These are phyloP conservation scores for Nesoenas mayeri DNA, from an alignment of 2,113 vertebrate genomes.

Conservation along the genomic window DNA sequence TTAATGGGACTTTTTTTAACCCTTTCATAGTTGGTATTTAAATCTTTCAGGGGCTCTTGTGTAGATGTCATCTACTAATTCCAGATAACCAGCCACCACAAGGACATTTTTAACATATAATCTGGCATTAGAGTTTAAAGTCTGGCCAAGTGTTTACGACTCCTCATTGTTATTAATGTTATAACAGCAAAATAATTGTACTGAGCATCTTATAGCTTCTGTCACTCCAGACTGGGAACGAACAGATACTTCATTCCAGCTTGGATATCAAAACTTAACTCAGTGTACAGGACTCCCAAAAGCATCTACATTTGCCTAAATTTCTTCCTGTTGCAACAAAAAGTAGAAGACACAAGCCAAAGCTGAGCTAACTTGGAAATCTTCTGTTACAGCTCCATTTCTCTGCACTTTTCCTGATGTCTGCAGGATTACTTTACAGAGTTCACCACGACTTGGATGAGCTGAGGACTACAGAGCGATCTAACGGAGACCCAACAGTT, in stretches of 20 bases:
- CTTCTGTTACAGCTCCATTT: background rate
- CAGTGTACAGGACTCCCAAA: background rate
- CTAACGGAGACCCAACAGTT: background rate
- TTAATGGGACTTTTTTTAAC: conserved; percentile 41
- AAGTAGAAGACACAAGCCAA: background rate
- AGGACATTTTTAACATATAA: background rate
- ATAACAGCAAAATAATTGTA: background rate
- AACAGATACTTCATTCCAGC: background rate
- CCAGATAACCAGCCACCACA: background rate
- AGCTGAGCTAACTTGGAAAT: background rate
- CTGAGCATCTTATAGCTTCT: background rate
- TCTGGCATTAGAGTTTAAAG: background rate
- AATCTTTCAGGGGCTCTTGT: background rate
- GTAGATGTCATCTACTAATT: background rate
- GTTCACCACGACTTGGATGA: background rate
- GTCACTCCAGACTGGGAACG: background rate
- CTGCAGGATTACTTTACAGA: background rate
- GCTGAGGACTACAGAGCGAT: background rate
- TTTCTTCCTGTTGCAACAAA: background rate
- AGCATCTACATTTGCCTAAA: background rate
- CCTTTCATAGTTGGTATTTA: conserved; percentile 11
- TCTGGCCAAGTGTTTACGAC: background rate
- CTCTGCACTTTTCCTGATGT: background rate
- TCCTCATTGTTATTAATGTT: background rate
- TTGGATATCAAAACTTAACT: background rate